Evolutionary conservation across 1,140 invertebrate species (phyloP), one percentile per base, ranked within the genome.

Genomic region (Ericerus pela): DNA sequence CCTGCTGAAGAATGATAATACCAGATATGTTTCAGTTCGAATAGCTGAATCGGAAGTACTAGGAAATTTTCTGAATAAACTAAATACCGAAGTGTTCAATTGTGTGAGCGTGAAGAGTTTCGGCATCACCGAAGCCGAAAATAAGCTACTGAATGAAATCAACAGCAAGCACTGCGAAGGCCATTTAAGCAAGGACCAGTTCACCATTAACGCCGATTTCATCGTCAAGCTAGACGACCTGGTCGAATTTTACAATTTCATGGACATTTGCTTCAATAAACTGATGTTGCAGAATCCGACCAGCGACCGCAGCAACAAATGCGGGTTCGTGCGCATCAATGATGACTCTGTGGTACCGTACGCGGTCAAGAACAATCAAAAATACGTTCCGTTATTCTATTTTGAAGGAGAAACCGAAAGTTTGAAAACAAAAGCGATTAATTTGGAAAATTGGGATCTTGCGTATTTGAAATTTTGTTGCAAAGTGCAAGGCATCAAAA

Each of bases 261-360:
- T 88, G 62, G 87, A 85, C 65, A 83, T 86, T 58, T 92, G 88
- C 69, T 88, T 87, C 70, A 81, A 81, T 56, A 89, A 90, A 67
- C 70, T 91, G 54, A 75, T 82, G 27, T 72, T 73, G 31, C 73
- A 75, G 20, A 74, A 76, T 59, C 77, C 74, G 61, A 76, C 79
- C 6, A 73, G 76, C 11, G 47, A 68, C 62, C 71, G 74, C 28
- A 77, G 79, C 58, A 84, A 88, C 65, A 82, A 86, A 62, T 94
- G 90, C 72, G 92, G 90, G 43, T 95, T 95, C 68, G 88, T 94
- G 60, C 76, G 88, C 43, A 92, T 96, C 58, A 94, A 95, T 67
- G 89, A 88, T 65, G 91, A 91, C 64, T 88, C 88, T 0, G 87
- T 95, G 28, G 88, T 95, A 43, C 91, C 91, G 2, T 96, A 93